Evolutionary conservation across 2,113 vertebrate species (phyloP).

Genomic region (Lasiurus cinereus): DNA sequence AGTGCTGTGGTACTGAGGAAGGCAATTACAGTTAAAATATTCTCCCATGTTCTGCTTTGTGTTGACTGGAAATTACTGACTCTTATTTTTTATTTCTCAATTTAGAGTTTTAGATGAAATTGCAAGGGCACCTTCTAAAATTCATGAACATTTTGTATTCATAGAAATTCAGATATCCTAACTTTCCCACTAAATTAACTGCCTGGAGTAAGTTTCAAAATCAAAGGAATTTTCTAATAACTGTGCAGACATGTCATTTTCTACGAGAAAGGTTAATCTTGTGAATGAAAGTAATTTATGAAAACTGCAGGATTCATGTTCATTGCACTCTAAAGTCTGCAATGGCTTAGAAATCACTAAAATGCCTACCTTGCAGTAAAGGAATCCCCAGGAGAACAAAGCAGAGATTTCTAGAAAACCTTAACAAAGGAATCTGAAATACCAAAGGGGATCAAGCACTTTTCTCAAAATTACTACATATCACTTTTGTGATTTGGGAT

Average conservation of each 20-base stretch:
- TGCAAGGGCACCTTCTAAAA: conserved; percentile 68
- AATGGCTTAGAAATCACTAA: neutral
- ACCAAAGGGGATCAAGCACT: neutral
- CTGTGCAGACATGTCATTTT: neutral
- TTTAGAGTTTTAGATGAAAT: conserved; percentile 50
- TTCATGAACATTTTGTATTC: conserved; percentile 66
- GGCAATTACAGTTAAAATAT: neutral
- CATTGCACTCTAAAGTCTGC: neutral
- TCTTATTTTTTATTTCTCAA: conserved; percentile 70
- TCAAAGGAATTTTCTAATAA: conserved; percentile 62
- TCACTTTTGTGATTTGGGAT: neutral
- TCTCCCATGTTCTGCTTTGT: neutral
- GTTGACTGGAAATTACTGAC: conserved; percentile 64
- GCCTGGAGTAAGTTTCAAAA: conserved; percentile 45
- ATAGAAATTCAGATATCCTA: conserved; percentile 59
- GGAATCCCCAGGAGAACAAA: neutral
- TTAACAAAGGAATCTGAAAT: neutral
- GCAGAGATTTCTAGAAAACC: neutral
- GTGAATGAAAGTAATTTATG: neutral
- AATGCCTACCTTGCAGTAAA: neutral
- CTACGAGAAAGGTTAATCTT: conserved; percentile 4
- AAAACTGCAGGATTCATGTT: neutral
- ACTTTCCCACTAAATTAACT: conserved; percentile 69
- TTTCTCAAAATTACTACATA: neutral
- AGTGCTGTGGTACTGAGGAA: neutral